Percentiles rank a stretch among this genome's conserved stretches.
Conservation (phyloP, 2,888 invertebrate genomes). For the Empis stercorea region DNA sequence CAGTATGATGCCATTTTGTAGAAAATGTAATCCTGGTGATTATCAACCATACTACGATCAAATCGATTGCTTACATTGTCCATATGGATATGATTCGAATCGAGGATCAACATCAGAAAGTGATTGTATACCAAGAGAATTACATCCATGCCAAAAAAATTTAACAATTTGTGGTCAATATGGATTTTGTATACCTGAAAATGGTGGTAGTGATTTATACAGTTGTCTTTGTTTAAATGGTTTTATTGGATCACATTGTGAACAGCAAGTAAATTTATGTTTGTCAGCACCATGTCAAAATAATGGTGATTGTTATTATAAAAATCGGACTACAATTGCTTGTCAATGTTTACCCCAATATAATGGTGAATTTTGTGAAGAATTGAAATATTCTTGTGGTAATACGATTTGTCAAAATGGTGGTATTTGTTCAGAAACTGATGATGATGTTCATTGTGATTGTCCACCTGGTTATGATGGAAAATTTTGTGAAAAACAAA, state of each 20-base stretch:
- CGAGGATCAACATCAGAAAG: conserved; percentile 32
- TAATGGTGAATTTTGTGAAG: conserved; percentile 40
- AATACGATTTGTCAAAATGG: conserved; percentile 33
- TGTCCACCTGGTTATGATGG: conserved; percentile 28
- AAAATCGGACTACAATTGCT: conserved; percentile 15
- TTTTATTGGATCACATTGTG: conserved; percentile 42
- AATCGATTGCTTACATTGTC: conserved; percentile 44
- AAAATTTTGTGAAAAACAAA: conserved; percentile 37
- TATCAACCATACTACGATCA: conserved; percentile 48
- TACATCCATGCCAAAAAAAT: conserved; percentile 33
- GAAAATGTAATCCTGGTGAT: conserved; percentile 43
- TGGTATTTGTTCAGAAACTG: conserved; percentile 31
- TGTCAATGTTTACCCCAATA: conserved; percentile 41
- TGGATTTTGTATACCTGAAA: conserved; percentile 29
- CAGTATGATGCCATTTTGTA: conserved; percentile 43
- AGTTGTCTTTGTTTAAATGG: conserved; percentile 40
- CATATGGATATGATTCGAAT: conserved; percentile 38
- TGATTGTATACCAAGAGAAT: conserved; percentile 38
- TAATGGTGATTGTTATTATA: conserved; percentile 38
- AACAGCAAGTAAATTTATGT: conserved; percentile 38
- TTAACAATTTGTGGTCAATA: conserved; percentile 16
- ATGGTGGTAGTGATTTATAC: conserved; percentile 19
- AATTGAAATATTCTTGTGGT: conserved; percentile 20
- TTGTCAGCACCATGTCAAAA: conserved; percentile 42
- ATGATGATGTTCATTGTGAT: conserved; percentile 19